Base-by-base conservation (phyloP, 1,140 invertebrate species). In the Leptinotarsa texana region DNA sequence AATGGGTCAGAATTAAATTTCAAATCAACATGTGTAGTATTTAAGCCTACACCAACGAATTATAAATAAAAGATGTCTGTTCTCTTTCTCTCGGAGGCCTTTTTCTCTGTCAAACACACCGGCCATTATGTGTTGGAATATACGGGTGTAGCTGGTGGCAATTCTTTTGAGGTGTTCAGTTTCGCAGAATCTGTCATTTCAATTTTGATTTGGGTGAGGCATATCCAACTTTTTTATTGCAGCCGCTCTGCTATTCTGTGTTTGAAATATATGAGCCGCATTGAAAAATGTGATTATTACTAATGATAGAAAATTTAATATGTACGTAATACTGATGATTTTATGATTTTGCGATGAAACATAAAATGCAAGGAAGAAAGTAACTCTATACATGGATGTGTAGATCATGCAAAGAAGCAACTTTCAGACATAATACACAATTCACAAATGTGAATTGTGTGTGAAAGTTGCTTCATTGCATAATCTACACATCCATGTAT, bases 1-100 rank as follows among this genome's bases (percentile, higher is more conserved):
- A 75, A 75, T 72, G 74, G 61, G 62, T 71, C 63, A 67, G 74
- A 71, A 75, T 75, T 70, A 75, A 75, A 65, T 75, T 75, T 70
- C 74, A 71, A 71, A 75, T 70, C 74, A 65, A 75, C 74, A 75
- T 75, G 69, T 75, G 74, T 75, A 75, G 67, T 69, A 69, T 75
- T 75, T 75, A 75, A 74, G 67, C 27, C 72, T 67, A 63, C 67
- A 70, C 51, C 67, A 63, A 42, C 42, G 27, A 63, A 75, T 68
- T 70, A 75, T 63, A 75, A 62, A 71, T 62, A 68, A 75, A 75
- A 63, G 74, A 74, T 69, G 67, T 47, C 33, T 48, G 21, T 33
- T 69, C 49, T 17, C 67, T 33, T 49, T 69, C 17, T 69, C 33
- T 47, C 33, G 11, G 67, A 33, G 21, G 18, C 18, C 15, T 69